phyloP scores from a whole-genome alignment of 2,113 vertebrate genomes.

The Stomatorhinus ivindoensis region DNA sequence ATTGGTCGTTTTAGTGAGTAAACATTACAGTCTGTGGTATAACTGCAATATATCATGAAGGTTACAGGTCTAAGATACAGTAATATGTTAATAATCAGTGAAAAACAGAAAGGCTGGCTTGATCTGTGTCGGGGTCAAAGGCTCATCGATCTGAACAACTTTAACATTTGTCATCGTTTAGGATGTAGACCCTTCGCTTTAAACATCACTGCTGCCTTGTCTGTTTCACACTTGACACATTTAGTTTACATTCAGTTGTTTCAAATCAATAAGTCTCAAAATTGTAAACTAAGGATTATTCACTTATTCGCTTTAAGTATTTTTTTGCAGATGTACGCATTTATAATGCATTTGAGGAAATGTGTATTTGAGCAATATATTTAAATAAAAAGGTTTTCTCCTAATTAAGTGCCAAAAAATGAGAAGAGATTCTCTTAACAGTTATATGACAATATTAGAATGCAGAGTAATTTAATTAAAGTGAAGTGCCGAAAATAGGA shows the following conservation, averaged over 20 bases:
- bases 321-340: background rate
- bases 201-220: background rate
- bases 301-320: background rate
- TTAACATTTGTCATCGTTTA: slow-evolving; percentile 54
- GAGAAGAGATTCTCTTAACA: background rate
- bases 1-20: background rate
- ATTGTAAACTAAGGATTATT: background rate
- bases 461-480: background rate
- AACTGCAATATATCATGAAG: background rate
- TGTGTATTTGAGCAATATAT: background rate
- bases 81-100: background rate
- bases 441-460: background rate
- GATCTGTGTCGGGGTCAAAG: slow-evolving; percentile 43
- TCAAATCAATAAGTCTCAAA: background rate
- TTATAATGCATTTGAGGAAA: background rate
- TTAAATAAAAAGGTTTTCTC: background rate
- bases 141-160: slow-evolving; percentile 72
- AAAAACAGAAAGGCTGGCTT: background rate
- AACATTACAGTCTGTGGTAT: background rate
- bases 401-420: background rate
- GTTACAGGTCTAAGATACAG: background rate
- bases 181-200: background rate
- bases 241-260: background rate
- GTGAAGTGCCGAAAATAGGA: background rate
- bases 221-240: background rate